Evolutionary conservation across 2,113 vertebrate genomes (phyloP), one percentile per base, ranked within the genome.

Genomic region (Anguilla rostrata): DNA sequence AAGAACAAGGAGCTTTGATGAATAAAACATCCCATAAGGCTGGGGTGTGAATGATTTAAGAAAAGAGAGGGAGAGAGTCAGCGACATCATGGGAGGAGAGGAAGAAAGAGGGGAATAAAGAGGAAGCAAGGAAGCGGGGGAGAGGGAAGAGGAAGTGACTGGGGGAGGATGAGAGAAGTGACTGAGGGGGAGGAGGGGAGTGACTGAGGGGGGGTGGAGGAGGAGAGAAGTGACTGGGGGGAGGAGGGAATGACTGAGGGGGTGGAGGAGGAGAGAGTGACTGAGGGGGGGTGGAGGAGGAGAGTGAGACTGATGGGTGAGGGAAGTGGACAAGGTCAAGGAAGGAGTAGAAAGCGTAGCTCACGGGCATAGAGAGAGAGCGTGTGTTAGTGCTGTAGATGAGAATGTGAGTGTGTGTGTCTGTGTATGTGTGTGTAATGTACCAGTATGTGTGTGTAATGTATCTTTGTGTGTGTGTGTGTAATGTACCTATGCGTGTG

Each of bases 21-120:
- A 96, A 96, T 96, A 95, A 96, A 96, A 95, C 94, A 96, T 96
- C 85, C 39, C 82, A n/a, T 46, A 60, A 26, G 79, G 79, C 75
- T 40, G 85, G 85, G 85, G 56, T 81, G 53, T 86, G 84, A 78
- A 78, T 90, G 91, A 94, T 93, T 91, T 92, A 95, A 94, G 92
- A 89, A 91, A 88, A 86, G 92, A 92, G 94, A 94, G 94, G 95
- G 92, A 95, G 84, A 39, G 84, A 79, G 78, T 9, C 12, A 15
- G 14, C 15, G 39, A 26, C 39, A 40, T 39, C 12, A 86, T 26
- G 83, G 40, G 84, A 57, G 39, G 71, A 22, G 39, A 81, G 39
- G 18, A 84, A 16, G 83, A 39, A 12, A 71, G 43, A 39, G 39
- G 20, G 12, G 39, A 46, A 53, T 39, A 78, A 87, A 60, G 89